A percentile compares a stretch with the other conserved stretches of the same genome.
Conservation (phyloP, 2,888 invertebrate species). For the Macroteleia sp. region DNA sequence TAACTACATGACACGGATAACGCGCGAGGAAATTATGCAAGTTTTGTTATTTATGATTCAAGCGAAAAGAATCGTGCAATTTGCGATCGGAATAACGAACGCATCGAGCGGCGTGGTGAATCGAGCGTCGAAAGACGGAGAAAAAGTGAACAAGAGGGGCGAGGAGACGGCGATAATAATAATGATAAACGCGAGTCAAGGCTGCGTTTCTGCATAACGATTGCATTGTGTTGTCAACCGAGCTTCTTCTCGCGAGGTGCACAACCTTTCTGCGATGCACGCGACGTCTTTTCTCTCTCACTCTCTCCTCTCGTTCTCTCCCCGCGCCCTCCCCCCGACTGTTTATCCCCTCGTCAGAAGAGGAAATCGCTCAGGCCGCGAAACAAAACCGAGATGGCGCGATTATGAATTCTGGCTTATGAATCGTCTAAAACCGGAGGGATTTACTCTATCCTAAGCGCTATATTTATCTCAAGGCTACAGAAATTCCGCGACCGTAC, state of each 20-base stretch:
- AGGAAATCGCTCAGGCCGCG: neutral
- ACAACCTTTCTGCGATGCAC: constrained; percentile 29
- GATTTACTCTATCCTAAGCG: constrained; percentile 56
- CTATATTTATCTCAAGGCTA: constrained; percentile 69
- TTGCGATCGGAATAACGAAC: neutral
- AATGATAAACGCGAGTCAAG: constrained; percentile 54
- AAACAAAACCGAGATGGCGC: neutral
- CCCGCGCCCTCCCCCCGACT: neutral
- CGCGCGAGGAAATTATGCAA: too few species aligned
- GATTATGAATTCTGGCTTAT: constrained; percentile 32
- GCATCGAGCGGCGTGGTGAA: neutral
- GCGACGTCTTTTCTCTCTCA: constrained; percentile 6
- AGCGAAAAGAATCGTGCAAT: too few species aligned
- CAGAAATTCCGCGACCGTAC: constrained; percentile 52
- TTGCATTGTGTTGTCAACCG: constrained; percentile 59
- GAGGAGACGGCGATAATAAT: constrained; percentile 32
- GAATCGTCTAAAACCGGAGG: constrained; percentile 34
- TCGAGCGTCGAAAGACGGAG: constrained; percentile 9
- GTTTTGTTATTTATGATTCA: too few species aligned
- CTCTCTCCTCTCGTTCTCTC: neutral
- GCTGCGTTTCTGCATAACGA: constrained; percentile 58
- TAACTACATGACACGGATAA: too few species aligned
- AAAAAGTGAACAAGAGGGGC: constrained; percentile 1
- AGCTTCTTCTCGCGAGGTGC: constrained; percentile 34
- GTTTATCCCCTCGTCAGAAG: neutral